phyloP scores from a whole-genome alignment of 2,888 invertebrate species.

The Nowickia ferox region DNA sequence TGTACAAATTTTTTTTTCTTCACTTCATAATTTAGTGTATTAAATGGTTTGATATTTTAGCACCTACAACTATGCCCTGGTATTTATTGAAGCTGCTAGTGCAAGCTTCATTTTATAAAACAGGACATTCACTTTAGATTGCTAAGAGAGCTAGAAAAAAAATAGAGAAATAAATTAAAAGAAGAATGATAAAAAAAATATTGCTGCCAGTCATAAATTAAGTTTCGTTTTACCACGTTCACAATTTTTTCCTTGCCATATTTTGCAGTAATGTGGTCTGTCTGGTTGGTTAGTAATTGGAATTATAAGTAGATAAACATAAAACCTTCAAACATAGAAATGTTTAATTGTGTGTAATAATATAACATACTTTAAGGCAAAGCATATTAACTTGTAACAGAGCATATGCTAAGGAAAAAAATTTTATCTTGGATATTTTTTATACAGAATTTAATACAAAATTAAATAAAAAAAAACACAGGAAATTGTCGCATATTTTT shows the following conservation, averaged over 20 bases:
- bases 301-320: background rate
- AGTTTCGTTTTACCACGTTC: slow-evolving; percentile 69
- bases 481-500: background rate
- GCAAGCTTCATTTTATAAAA: slow-evolving; percentile 57
- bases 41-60: slow-evolving; percentile 63
- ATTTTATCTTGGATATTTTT: slow-evolving; percentile 18
- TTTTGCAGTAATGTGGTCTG: slow-evolving; percentile 42
- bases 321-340: slow-evolving; percentile 41
- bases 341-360: slow-evolving; percentile 65
- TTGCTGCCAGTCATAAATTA: slow-evolving; percentile 68
- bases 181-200: slow-evolving; percentile 33
- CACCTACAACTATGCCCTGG: slow-evolving; percentile 65
- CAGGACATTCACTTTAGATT: slow-evolving; percentile 64
- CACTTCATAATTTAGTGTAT: slow-evolving; percentile 54
- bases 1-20: background rate
- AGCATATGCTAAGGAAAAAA: slow-evolving; percentile 63
- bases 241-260: background rate
- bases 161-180: slow-evolving; percentile 45
- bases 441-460: background rate
- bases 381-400: slow-evolving; percentile 15
- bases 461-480: background rate
- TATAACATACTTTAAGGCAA: slow-evolving; percentile 60
- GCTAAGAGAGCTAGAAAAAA: background rate
- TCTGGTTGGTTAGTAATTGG: slow-evolving; percentile 23
- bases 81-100: slow-evolving; percentile 47